These are phyloP conservation scores for Phenacoccus solenopsis DNA, from an alignment of 1,140 invertebrate genomes.

Conservation along the genomic window DNA sequence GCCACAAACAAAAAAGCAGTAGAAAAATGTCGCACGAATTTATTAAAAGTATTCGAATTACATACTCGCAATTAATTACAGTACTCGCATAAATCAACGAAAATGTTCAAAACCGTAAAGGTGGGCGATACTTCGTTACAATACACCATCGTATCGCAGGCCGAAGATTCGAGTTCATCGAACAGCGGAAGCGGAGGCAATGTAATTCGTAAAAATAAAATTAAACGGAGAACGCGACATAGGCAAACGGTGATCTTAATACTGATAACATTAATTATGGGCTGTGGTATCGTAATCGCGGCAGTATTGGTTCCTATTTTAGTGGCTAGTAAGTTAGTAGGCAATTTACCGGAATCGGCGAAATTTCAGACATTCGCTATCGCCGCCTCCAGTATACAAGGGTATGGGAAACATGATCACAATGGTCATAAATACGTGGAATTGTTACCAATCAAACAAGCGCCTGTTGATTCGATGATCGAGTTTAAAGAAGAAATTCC, in stretches of 20 bases:
- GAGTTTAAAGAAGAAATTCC: conserved; percentile 12
- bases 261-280: conserved; percentile 19
- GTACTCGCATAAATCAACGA: background rate
- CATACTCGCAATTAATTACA: too few species aligned
- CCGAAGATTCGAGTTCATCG: background rate
- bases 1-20: too few species aligned
- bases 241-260: conserved; percentile 20
- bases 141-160: background rate
- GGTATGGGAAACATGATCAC: conserved; percentile 11
- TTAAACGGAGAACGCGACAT: background rate
- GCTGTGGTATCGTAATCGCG: conserved; percentile 21
- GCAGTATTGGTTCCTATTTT: conserved; percentile 22
- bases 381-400: conserved; percentile 20
- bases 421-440: conserved; percentile 20
- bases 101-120: background rate
- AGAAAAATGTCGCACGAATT: too few species aligned
- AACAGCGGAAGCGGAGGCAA: background rate
- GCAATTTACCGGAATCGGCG: conserved; percentile 18
- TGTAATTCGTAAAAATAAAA: conserved; percentile 1
- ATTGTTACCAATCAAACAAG: conserved; percentile 20
- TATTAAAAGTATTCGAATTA: too few species aligned
- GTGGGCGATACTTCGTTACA: conserved; percentile 4
- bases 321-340: conserved; percentile 19
- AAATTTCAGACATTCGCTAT: conserved; percentile 21
- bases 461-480: conserved; percentile 19